Evolutionary conservation across 2,113 vertebrate species (phyloP), one percentile per base, ranked within the genome.

Genomic region (Sebastes fasciatus): DNA sequence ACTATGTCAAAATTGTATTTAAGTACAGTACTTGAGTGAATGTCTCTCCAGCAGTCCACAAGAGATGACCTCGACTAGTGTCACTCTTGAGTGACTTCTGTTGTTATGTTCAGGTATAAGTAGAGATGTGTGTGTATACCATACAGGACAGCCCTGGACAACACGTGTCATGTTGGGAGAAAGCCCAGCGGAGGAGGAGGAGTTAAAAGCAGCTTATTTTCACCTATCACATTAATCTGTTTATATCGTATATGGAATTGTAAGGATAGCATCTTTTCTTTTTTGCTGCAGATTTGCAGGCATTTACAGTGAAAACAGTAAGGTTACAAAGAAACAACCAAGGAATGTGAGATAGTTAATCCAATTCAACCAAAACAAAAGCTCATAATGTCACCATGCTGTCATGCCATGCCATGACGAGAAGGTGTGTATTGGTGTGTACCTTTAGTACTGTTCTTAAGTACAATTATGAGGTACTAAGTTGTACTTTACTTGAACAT

Each of bases 311-410:
- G 49, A 51, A 46, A 26, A 63, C 61, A 81, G 66, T 2, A 4
- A 13, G 3, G 14, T 58, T 64, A 2, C 9, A 61, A 16, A 72
- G 63, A 68, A 83, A 34, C 26, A 67, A 63, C n/a, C 11, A 3
- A 85, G 68, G 67, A 91, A 89, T 88, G 79, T 82, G 14, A 77
- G 46, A 74, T 21, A 55, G 60, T 21, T 85, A 88, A 88, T 88
- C 86, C 55, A 43, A 69, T 19, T 26, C 45, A 61, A 49, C 67
- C 70, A 62, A 83, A 86, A 82, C 77, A 86, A 71, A 60, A 63
- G 65, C 55, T 17, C 16, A 43, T 11, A 71, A 52, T 85, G 69
- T 81, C 71, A 74, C 49, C 13, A 16, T 16, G 45, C 21, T 64
- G 55, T 71, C 26, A 5, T 8, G 11, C 8, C 11, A 17, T 21